Base-by-base conservation (phyloP, 2,113 vertebrate species). In the Pelmatolapia mariae region DNA sequence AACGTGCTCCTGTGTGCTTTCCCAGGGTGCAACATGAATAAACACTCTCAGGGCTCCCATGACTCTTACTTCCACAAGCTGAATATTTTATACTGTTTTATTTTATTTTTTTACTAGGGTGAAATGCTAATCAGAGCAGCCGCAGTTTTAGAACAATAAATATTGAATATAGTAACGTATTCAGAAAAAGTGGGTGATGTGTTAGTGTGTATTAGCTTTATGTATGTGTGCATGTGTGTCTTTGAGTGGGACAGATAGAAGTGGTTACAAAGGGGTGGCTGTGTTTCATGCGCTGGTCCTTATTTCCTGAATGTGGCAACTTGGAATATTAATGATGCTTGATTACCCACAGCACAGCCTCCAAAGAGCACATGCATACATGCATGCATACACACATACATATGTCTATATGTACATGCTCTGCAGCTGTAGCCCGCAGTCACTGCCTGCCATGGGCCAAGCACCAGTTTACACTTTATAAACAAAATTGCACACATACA, bases 311-410 rank as follows among this genome's bases (percentile, higher is more conserved):
- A 95, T 92, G 94, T 93, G 93, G 93, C 90, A 89, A 93, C 84
- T 88, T 89, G 84, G 95, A 96, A 96, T 96, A 94, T 95, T 92
- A 96, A 96, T 96, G 94, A 94, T n/a, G 82, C 88, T 89, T 80
- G 61, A 88, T 85, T 89, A 81, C 63, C 89, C 80, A 88, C 87
- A 91, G 81, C 50, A 80, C 85, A 84, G 66, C 83, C 19, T 68
- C 38, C 33, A 59, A 84, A 85, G 78, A 57, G 18, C 47, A 31
- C 87, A 31, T 84, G 40, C 73, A 43, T 53, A 8, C 31, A 59
- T 33, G 19, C 84, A 81, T 86, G 38, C 82, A 47, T 56, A 12
- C n/a, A 4, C 22, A 54, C 52, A 56, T 83, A 24, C 59, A n/a
- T 43, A 43, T 50, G 18, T 45, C 26, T 11, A 18, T 40, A 36